Base-by-base conservation (phyloP, 2,888 invertebrate genomes). In the Scaptomyza caliginosa region DNA sequence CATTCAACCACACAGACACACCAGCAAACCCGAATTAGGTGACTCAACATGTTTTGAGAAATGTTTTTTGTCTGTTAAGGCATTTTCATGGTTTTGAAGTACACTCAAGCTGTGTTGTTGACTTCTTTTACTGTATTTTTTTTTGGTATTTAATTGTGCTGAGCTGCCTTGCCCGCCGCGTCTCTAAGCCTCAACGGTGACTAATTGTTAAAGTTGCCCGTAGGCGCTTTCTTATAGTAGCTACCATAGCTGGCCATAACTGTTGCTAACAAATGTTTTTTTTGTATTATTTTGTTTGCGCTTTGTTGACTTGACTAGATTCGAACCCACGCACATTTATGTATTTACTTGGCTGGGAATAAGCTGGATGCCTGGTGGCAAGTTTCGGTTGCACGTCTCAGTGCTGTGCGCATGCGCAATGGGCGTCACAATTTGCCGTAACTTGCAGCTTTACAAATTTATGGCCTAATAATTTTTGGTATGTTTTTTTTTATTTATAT, bases 381-480 rank as follows among this genome's bases (percentile, higher is more conserved):
- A 59, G 24, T 26, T 23, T 36, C 26, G 21, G 43, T 17, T 55
- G 48, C 30, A 49, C 70, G 77, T 70, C 59, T 63, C 67, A 67
- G 67, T 39, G 57, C 68, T 67, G 55, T 74, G 81, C 72, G 74
- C 86, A 78, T 86, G 83, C 70, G 86, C 83, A 83, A 63, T 72
- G 81, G 79, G 81, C 83, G 84, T 81, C 59, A 79, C 84, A 67
- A 74, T 83, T 81, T 84, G 70, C 76, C 76, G 85, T 67, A 79
- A 73, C 66, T 54, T 60, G 54, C 4, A 13, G 0, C 42, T 39
- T 4, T 4, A 46, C 39, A 11, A 67, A 75, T 81, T 86, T 86
- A 77, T 83, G 84, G 86, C 83, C 83, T 86, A 84, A 83, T 83
- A 83, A 83, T 70, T 73, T 43, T 51, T 50, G 42, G 42, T 11